Conservation (phyloP, 1,140 invertebrate species). For the Bacillus rossius region DNA sequence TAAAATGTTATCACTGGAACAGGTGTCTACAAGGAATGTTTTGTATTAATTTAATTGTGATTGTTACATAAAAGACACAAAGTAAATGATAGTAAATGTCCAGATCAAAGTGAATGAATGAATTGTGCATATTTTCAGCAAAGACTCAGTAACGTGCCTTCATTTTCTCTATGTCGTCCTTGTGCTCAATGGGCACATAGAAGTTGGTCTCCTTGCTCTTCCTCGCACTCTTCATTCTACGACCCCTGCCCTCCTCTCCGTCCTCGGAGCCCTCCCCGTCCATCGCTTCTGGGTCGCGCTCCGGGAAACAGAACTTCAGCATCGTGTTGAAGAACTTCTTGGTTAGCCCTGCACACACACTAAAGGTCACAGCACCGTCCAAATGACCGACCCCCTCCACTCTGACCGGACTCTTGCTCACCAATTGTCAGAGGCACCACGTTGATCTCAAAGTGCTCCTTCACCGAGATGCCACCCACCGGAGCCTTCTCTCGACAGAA, state of each 20-base stretch:
- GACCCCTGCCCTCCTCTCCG: conserved; percentile 44
- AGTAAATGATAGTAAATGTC: no score
- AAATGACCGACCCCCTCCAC: no score
- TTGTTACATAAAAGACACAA: no score
- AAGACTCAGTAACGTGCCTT: conserved; percentile 55
- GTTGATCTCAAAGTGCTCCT: conserved; percentile 98
- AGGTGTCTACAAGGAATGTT: no score
- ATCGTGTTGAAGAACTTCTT: conserved; percentile 98
- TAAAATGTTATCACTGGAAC: no score
- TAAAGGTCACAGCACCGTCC: no score
- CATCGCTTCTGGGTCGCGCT: conserved; percentile 79
- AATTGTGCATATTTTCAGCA: no score
- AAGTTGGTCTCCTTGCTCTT: conserved; percentile 77
- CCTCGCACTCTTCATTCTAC: conserved; percentile 38
- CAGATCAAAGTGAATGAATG: no score
- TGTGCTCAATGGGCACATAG: conserved; percentile 77
- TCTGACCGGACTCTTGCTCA: conserved; percentile 36
- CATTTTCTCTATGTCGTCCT: conserved; percentile 98
- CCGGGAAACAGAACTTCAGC: conserved; percentile 98
- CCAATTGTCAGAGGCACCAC: conserved; percentile 90
- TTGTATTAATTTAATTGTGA: no score
- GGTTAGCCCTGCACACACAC: conserved; percentile 63
- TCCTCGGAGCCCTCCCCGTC: conserved; percentile 62
- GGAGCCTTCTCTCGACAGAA: conserved; percentile 88
- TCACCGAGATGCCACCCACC: conserved; percentile 96